These are phyloP conservation scores for Cyrtonyx montezumae DNA, from an alignment of 2,113 vertebrate species.

Conservation along the genomic window DNA sequence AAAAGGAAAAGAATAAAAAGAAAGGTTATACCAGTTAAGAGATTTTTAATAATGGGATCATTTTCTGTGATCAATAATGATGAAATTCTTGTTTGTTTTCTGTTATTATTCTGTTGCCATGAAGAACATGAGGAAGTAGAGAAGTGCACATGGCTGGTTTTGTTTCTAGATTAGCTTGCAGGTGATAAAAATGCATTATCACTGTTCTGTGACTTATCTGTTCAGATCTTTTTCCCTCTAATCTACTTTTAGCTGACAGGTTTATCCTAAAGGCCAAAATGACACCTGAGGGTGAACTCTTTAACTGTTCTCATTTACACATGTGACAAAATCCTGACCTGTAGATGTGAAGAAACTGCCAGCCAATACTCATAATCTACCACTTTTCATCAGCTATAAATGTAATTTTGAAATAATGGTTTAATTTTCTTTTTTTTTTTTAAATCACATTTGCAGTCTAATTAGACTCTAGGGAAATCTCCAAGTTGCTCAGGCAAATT, in stretches of 20 bases:
- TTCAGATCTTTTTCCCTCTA: background rate
- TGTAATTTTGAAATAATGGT: background rate
- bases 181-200: background rate
- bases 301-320: background rate
- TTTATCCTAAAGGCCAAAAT: background rate
- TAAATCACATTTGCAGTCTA: background rate
- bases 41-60: background rate
- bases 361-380: background rate
- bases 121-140: background rate
- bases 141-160: background rate
- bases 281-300: background rate
- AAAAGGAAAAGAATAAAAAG: background rate
- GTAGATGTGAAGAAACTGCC: background rate
- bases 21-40: background rate
- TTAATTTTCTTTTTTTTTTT: conserved; percentile 1
- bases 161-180: background rate
- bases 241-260: background rate
- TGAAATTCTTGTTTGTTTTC: background rate
- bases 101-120: background rate
- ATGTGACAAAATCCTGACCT: background rate
- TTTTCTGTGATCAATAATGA: background rate
- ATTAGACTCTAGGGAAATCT: conserved; percentile 6
- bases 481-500: background rate
- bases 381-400: background rate
- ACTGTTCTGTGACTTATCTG: background rate